These are phyloP conservation scores for Leucophenga maculata DNA, from an alignment of 2,888 invertebrate genomes.

Conservation along the genomic window DNA sequence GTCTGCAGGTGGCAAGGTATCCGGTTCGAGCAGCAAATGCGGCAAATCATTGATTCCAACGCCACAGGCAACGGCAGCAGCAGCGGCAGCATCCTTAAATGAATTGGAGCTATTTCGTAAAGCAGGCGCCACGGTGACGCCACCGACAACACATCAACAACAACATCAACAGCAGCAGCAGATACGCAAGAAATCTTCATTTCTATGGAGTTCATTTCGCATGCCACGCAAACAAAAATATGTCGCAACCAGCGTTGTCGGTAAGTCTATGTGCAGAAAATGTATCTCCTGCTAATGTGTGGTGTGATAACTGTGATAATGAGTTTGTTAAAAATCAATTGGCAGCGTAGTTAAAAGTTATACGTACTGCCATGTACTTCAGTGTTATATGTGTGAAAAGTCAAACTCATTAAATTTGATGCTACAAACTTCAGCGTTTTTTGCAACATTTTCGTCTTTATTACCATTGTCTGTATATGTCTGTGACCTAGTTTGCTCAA, in stretches of 20 bases:
- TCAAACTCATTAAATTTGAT: too few species aligned
- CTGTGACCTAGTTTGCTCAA: too few species aligned
- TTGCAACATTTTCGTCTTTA: too few species aligned
- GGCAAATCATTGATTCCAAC: slow-evolving; percentile 23
- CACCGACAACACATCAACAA: neutral
- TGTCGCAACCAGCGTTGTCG: slow-evolving; percentile 41
- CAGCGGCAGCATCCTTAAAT: slow-evolving; percentile 49
- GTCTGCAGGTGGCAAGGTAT: slow-evolving; percentile 54
- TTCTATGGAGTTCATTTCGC: slow-evolving; percentile 72
- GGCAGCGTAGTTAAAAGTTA: too few species aligned
- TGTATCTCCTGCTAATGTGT: too few species aligned
- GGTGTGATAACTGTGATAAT: too few species aligned
- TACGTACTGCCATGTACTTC: too few species aligned
- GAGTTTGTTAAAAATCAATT: too few species aligned
- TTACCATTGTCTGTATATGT: too few species aligned
- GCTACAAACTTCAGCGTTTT: too few species aligned
- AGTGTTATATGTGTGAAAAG: too few species aligned
- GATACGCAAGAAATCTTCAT: slow-evolving; percentile 63
- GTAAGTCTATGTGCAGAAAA: slow-evolving; percentile 24
- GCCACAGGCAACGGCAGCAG: slow-evolving; percentile 36
- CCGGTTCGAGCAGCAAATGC: slow-evolving; percentile 40
- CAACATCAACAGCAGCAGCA: slow-evolving; percentile 41
- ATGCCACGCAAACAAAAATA: slow-evolving; percentile 70
- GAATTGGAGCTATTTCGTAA: slow-evolving; percentile 67
- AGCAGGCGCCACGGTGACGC: neutral